Evolutionary conservation across 1,140 invertebrate species (phyloP).

Genomic region (Campodea augens): DNA sequence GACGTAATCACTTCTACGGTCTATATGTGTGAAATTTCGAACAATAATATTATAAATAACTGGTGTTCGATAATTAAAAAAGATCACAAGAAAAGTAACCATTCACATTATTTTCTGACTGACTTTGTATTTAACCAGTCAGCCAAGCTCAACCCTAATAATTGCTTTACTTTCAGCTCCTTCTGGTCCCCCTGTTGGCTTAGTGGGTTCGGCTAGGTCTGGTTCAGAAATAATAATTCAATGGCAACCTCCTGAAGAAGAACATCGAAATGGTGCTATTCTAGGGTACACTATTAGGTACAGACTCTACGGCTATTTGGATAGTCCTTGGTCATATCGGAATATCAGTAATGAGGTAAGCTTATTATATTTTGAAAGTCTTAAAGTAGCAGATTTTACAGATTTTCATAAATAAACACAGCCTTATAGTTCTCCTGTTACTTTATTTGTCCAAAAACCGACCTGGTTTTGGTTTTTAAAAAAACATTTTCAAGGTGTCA

Average conservation of each 20-base stretch:
- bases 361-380: background rate
- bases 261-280: constrained; percentile 85
- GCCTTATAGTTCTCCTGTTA: too few species aligned
- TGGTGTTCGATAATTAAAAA: background rate
- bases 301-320: constrained; percentile 71
- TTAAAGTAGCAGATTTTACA: constrained; percentile 1
- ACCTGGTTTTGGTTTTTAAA: too few species aligned
- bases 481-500: too few species aligned
- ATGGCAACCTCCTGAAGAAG: constrained; percentile 86
- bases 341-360: constrained; percentile 72
- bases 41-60: too few species aligned
- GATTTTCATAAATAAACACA: too few species aligned
- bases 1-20: too few species aligned
- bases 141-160: too few species aligned
- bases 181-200: constrained; percentile 68
- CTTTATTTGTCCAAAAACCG: too few species aligned
- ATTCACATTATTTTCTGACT: too few species aligned
- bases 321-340: constrained; percentile 66
- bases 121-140: too few species aligned
- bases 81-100: too few species aligned
- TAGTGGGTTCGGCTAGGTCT: constrained; percentile 77
- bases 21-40: too few species aligned
- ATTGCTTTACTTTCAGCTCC: constrained; percentile 58
- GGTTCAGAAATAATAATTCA: constrained; percentile 90
- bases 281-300: constrained; percentile 84